Percentiles rank a stretch among this genome's conserved stretches.
phyloP scores from a whole-genome alignment of 2,797 vertebrate species.

The Betta splendens region DNA sequence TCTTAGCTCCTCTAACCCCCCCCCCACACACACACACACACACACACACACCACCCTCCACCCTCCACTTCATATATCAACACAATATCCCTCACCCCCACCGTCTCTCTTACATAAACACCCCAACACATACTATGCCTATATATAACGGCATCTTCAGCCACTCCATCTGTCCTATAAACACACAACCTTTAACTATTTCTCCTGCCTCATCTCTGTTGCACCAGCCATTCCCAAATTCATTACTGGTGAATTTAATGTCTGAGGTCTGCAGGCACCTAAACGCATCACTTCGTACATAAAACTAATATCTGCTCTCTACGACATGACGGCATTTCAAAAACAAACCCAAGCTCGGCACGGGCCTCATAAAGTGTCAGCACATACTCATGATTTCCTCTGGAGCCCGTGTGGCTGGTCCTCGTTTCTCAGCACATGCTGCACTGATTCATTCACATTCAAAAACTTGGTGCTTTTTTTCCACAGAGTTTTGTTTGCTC shows the following conservation, averaged over 20 bases:
- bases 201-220: constrained; percentile 4
- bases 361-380: constrained; percentile 37
- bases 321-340: constrained; percentile 20
- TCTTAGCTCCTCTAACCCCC: constrained; percentile 18
- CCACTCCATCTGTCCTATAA: constrained; percentile 1
- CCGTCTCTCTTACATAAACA: constrained; percentile 29
- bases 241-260: neutral
- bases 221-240: neutral
- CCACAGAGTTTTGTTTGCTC: constrained; percentile 22
- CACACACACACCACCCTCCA: too few species aligned
- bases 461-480: too few species aligned
- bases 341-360: constrained; percentile 33
- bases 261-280: constrained; percentile 11
- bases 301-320: constrained; percentile 18
- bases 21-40: too few species aligned
- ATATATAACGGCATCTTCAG: constrained; percentile 6
- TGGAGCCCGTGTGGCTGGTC: constrained; percentile 23
- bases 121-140: constrained; percentile 22
- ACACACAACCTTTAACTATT: constrained; percentile 9
- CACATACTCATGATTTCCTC: constrained; percentile 22
- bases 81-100: constrained; percentile 17
- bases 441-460: constrained; percentile 31
- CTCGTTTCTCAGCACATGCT: constrained; percentile 17
- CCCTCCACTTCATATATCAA: constrained; percentile 37
- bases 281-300: constrained; percentile 19